phyloP scores from a whole-genome alignment of 1,140 invertebrate species.

The Bathynomus jamesi region DNA sequence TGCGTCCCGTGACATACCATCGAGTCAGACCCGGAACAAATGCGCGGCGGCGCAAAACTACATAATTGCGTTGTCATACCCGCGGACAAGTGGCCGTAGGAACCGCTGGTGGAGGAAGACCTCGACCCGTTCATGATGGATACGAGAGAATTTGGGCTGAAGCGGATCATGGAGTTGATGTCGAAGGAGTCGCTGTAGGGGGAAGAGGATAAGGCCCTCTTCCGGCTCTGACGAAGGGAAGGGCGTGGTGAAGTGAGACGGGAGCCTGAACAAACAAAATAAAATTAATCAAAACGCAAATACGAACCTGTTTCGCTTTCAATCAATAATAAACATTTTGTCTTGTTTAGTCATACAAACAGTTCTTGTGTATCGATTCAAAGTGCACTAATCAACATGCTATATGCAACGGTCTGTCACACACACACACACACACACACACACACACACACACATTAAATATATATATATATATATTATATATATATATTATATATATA shows the following conservation, averaged over 20 bases:
- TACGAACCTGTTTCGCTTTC: background rate
- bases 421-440: too few relatives aligned
- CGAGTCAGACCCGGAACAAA: too few relatives aligned
- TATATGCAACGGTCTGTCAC: too few relatives aligned
- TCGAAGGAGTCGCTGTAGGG: constrained; percentile 91
- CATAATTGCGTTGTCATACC: constrained; percentile 49
- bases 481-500: too few relatives aligned
- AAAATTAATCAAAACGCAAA: background rate
- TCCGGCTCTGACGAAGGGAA: constrained; percentile 62
- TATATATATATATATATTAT: too few relatives aligned
- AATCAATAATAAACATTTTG: too few relatives aligned
- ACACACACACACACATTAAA: too few relatives aligned
- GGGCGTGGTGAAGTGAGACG: constrained; percentile 50
- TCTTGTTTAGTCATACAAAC: too few relatives aligned
- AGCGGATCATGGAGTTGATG: constrained; percentile 88
- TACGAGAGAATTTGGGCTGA: constrained; percentile 85
- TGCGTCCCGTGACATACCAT: too few relatives aligned
- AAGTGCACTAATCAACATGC: too few relatives aligned
- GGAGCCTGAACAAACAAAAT: constrained; percentile 20
- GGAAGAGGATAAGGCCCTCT: constrained; percentile 84
- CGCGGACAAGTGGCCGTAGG: constrained; percentile 87
- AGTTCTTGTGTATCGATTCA: too few relatives aligned
- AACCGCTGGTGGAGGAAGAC: constrained; percentile 73
- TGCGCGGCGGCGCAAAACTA: too few relatives aligned
- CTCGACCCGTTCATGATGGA: constrained; percentile 83